Base-by-base conservation (phyloP, 2,888 invertebrate species). In the Ypsolopha sequella region DNA sequence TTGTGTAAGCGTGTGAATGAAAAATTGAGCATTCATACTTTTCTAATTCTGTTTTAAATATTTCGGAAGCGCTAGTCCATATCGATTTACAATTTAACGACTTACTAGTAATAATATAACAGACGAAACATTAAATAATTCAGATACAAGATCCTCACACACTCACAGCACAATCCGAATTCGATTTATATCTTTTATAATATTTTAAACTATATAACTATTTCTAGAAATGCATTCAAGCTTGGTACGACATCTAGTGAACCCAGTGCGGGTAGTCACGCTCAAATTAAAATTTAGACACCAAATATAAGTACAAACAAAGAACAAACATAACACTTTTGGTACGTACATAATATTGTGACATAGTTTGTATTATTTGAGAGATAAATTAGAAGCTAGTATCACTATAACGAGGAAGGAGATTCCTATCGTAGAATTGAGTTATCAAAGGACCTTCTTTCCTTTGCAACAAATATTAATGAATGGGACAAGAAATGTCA, bases 401-500 rank as follows among this genome's bases (percentile, higher is more conserved):
- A 86, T 86, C 86, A 86, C 86, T 86, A 85, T 81, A 76, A 73
- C 73, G 76, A 84, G 82, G 84, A 82, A 81, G 80, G 73, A 77
- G 68, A 80, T 80, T 84, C 78, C 76, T 76, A 75, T 63, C 67
- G 65, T 75, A 71, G 73, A 80, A 70, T 70, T 66, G 62, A 62
- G 64, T 59, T 61, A 60, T 62, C 60, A 68, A 67, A 73, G 71
- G 61, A 55, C 58, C 52, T 61, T 55, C 54, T 51, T 52, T 53
- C 53, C 67, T 66, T 68, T 66, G 69, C 68, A 64, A 54, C 58
- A 36, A 47, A 36, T 56, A 52, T 56, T 64, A 64, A 86, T 86
- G 76, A 68, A 73, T 62, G 71, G 86, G 86, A 86, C 84, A 85
- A 86, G 68, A 70, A 65, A 59, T 70, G 82, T 86, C 86, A 80